A percentile compares a stretch with the other conserved stretches of the same genome.
phyloP scores from a whole-genome alignment of 1,140 invertebrate genomes.

The Periplaneta americana region DNA sequence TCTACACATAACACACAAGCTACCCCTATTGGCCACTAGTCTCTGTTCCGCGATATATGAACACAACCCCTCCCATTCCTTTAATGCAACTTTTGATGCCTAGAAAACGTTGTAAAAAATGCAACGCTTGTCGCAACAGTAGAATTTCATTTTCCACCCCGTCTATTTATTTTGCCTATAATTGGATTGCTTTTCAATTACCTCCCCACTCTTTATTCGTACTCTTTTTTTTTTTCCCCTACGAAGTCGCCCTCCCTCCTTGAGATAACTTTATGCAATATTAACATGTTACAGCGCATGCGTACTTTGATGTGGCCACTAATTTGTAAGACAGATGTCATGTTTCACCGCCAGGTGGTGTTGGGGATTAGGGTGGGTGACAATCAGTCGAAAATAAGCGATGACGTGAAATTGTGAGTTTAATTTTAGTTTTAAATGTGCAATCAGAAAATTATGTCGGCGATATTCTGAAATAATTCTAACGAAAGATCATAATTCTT shows the following conservation, averaged over 20 bases:
- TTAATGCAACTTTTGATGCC: neutral
- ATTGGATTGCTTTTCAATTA: conserved; percentile 14
- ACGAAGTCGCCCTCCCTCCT: neutral
- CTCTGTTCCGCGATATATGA: neutral
- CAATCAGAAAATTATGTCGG: no score
- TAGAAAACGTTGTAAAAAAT: conserved; percentile 6
- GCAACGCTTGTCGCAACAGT: neutral
- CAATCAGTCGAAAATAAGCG: no score
- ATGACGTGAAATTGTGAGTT: no score
- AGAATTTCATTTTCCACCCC: conserved; percentile 4
- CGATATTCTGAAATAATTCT: no score
- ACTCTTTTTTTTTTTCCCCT: neutral
- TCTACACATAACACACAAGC: neutral
- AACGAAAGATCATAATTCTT: no score
- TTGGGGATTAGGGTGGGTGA: no score
- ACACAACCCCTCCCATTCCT: no score
- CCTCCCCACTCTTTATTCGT: neutral
- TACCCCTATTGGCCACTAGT: neutral
- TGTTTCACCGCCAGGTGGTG: neutral
- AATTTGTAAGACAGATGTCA: neutral
- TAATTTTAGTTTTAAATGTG: no score
- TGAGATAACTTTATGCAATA: neutral
- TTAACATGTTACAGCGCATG: neutral
- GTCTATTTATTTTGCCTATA: conserved; percentile 8
- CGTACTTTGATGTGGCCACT: neutral